Evolutionary conservation across 2,113 vertebrate genomes (phyloP), one percentile per base, ranked within the genome.

Genomic region (Chloropsis cyanopogon): DNA sequence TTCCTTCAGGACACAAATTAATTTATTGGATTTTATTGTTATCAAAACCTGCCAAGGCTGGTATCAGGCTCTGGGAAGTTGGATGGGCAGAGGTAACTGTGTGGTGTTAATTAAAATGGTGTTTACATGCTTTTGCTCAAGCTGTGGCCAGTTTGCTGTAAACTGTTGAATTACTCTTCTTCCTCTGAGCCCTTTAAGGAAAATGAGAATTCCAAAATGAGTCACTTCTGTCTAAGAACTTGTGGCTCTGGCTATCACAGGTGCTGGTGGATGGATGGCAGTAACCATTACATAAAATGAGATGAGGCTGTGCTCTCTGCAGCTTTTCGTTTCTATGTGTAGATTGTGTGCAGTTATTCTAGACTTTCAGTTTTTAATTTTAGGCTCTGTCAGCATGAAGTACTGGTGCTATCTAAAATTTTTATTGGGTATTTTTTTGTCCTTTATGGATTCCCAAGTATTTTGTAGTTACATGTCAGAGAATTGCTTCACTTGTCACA

Each of bases 11-110:
- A 96, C 79, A 91, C 73, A 60, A 88, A 97, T 96, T 97, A 39
- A 87, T 96, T 97, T 97, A 95, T 84, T 95, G 93, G 29, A 24
- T 95, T 97, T 97, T 93, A 95, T 95, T 90, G 35, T 79, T 96
- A 92, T 61, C 94, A 94, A 96, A 97, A 88, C 83, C 88, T 44
- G 52, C 96, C 95, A 90, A 83, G 97, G 66, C 95, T 91, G 16
- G 16, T 63, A 20, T 84, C 65, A 92, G 87, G 42, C 84, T 73
- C 77, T 66, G 59, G 81, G 80, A 90, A 53, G 81, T 95, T 57
- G 60, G 66, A 82, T 83, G 82, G 88, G 41, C 35, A 31, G 86
- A 92, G 75, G n/a, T 82, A 84, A 72, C 72, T 82, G 56, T 72
- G 56, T 92, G 76, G n/a, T 92, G 92, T 92, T 97, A 95, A 97